Evolutionary conservation across 2,113 vertebrate species (phyloP).

Genomic region (Nibea coibor): DNA sequence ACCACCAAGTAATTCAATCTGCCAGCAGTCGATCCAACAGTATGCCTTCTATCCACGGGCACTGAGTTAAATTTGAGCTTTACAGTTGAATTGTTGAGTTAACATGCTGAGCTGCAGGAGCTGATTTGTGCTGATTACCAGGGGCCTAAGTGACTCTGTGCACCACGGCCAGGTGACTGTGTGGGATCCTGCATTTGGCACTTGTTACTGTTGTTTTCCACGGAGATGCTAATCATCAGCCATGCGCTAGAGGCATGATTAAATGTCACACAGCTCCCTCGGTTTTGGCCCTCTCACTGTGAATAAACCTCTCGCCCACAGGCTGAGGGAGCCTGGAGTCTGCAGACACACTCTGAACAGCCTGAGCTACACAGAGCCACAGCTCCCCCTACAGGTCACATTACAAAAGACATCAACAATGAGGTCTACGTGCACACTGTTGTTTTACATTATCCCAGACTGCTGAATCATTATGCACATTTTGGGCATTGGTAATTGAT

Average conservation of each 20-base stretch:
- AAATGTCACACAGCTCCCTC: constrained; percentile 71
- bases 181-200: constrained; percentile 62
- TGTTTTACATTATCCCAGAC: neutral
- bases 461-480: neutral
- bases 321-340: neutral
- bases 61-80: constrained; percentile 15
- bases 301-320: constrained; percentile 58
- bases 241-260: constrained; percentile 65
- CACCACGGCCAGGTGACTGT: constrained; percentile 61
- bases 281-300: constrained; percentile 56
- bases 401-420: constrained; percentile 11
- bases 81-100: constrained; percentile 37
- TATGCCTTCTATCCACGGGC: constrained; percentile 1
- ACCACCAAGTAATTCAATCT: constrained; percentile 1
- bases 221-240: constrained; percentile 74
- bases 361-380: constrained; percentile 51
- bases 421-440: neutral
- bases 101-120: constrained; percentile 35
- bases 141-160: constrained; percentile 35
- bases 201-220: constrained; percentile 66
- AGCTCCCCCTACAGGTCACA: constrained; percentile 67
- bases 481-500: neutral
- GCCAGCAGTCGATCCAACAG: constrained; percentile 1
- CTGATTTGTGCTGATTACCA: constrained; percentile 58
- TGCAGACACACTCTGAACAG: constrained; percentile 1